Percentiles rank a stretch among this genome's conserved stretches.
Conservation (phyloP, 2,797 vertebrate genomes). For the Sebastolobus alascanus region DNA sequence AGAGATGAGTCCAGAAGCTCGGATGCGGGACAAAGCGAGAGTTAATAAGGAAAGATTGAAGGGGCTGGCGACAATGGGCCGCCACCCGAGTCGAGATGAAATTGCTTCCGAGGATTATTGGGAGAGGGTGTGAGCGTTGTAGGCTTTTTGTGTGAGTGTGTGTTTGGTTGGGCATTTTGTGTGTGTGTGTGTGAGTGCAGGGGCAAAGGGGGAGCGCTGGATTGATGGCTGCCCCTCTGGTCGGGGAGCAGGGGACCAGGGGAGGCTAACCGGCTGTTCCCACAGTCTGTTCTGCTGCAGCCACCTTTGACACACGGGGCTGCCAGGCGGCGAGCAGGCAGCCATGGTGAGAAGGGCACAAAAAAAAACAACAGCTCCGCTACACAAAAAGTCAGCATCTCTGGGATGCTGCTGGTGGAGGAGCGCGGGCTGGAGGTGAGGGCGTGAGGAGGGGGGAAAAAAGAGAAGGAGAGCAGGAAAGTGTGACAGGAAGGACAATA, state of each 20-base stretch:
- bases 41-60: conserved; percentile 95
- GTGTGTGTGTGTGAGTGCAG: conserved; percentile 52
- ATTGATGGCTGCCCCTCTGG: conserved; percentile 89
- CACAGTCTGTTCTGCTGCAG: conserved; percentile 88
- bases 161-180: conserved; percentile 80
- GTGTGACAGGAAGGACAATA: conserved; percentile 34
- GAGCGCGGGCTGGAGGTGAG: conserved; percentile 43
- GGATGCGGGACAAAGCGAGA: conserved; percentile 90
- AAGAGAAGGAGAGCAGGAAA: conserved; percentile 25
- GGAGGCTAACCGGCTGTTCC: conserved; percentile 91
- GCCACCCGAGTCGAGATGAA: conserved; percentile 89
- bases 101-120: conserved; percentile 98
- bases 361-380: conserved; percentile 80
- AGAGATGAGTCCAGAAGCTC: conserved; percentile 93
- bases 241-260: conserved; percentile 86
- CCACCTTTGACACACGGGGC: conserved; percentile 90
- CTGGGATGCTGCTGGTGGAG: conserved; percentile 54
- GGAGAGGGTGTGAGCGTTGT: conserved; percentile 86
- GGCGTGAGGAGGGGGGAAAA: conserved; percentile 12
- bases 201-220: conserved; percentile 79
- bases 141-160: conserved; percentile 79
- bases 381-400: conserved; percentile 74
- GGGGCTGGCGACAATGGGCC: conserved; percentile 91
- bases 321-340: conserved; percentile 88
- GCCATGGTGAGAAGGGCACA: conserved; percentile 81